Conservation (phyloP, 2,888 invertebrate species). For the Oscheius sp. region DNA sequence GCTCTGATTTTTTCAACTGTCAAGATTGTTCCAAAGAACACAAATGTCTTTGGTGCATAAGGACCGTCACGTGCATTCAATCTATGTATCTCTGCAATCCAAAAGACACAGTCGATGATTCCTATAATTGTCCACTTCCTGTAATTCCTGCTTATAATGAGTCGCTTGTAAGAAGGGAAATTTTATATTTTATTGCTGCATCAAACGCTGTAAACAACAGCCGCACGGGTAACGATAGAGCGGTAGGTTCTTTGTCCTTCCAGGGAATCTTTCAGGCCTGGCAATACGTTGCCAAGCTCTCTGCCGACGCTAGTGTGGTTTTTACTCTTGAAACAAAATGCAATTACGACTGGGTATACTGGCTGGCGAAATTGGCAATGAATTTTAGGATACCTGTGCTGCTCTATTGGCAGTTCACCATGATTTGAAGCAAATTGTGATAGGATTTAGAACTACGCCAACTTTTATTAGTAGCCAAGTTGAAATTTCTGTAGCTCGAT, state of each 20-base stretch:
- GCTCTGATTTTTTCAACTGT: not conserved
- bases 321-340: not conserved
- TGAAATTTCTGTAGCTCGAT: not conserved
- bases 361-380: not conserved
- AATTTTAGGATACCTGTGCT: constrained; percentile 6
- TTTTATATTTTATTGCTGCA: constrained; percentile 14
- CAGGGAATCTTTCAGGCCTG: not conserved
- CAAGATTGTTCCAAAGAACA: too few relatives aligned
- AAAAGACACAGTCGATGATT: not conserved
- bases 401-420: not conserved
- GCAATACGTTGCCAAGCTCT: not conserved
- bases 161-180: not conserved
- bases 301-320: not conserved
- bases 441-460: not conserved
- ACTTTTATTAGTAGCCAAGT: not conserved
- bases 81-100: not conserved
- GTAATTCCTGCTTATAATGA: not conserved
- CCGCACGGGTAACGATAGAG: not conserved
- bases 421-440: not conserved
- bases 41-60: not conserved
- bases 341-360: not conserved
- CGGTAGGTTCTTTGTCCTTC: not conserved
- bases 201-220: constrained; percentile 14
- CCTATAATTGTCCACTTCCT: constrained; percentile 7
- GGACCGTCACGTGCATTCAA: not conserved